Base-by-base conservation (phyloP, 2,888 invertebrate species). In the Synergus japonicus region DNA sequence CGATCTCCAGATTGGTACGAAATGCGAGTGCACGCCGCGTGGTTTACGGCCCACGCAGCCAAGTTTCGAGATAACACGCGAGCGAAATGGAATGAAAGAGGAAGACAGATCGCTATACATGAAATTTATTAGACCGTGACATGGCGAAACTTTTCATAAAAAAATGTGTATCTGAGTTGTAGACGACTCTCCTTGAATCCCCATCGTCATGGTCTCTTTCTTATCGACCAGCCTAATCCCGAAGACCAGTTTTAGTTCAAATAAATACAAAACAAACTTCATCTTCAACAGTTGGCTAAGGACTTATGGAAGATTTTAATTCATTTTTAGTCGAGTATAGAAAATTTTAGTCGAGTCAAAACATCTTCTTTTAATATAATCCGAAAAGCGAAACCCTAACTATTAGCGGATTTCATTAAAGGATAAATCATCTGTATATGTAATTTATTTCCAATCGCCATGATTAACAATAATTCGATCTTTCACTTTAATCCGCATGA, bases 21-120 rank as follows among this genome's bases (percentile, higher is more conserved):
- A 76, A 81, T 79, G 80, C 81, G 79, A 83, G 80, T 76, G 83
- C 77, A 66, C 76, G 82, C 79, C 79, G 84, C 81, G 81, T 82
- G 82, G 81, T 83, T 83, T 46, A 78, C 83, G 65, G 49, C 83
- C 83, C 81, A 83, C 84, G 82, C 84, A 81, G 58, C 66, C 69
- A 15, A 44, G 78, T 69, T 81, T 84, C 81, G 66, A 81, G 82
- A 82, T 81, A 79, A 76, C 65, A 78, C 54, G 79, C 65, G 76
- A 49, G 65, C 69, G 49, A 63, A 79, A 79, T 49, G 54, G 37
- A 77, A 76, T 58, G 60, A 76, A 63, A 37, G 67, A 29, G n/a
- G 43, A 37, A 64, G 78, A 78, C 76, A 73, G 76, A 69, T 78
- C 78, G 58, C 46, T 73, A 41, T 58, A 73, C 54, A 54, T 73